Evolutionary conservation across 2,888 invertebrate genomes (phyloP), one percentile per base, ranked within the genome.

Genomic region (Napeogenes sylphis): DNA sequence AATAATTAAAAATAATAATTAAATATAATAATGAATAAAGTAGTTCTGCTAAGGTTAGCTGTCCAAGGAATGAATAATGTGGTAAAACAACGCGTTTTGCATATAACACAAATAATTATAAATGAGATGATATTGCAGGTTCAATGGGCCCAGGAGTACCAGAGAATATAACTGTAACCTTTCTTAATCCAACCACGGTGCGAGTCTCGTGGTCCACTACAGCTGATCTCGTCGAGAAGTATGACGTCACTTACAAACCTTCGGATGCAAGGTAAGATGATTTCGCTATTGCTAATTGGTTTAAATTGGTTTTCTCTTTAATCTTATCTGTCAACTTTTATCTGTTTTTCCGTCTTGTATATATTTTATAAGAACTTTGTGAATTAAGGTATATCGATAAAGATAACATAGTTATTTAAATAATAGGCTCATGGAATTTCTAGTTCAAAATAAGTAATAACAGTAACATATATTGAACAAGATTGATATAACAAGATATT

Each of bases 191-290:
- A 55, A 95, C 95, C 69, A 95, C 96, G 57, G 96, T 97, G 70
- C 93, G 94, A 75, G 95, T 97, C 51, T 95, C 95, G 71, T 97
- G 97, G 97, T 95, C 95, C 72, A 96, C 95, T 65, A 94, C 95
- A 74, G 93, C 94, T 70, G 95, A 95, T 76, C 92, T 94, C 75
- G 94, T 96, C 68, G 96, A 97, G 80, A 97, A 96, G 85, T 97
- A 96, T 92, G 96, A 97, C 88, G 96, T 97, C 84, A 96, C 95
- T 30, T 97, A 97, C 87, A 97, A 96, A 82, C 97, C 97, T 56
- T 95, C 96, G 58, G 95, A 96, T 88, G 96, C 96, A 88, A 97
- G 96, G 97, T 97, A 95, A 93, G 93, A 73, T 68, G 64, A 63
- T 62, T 59, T 56, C 55, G 62, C 47, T 46, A 57, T 59, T 63